phyloP scores from a whole-genome alignment of 2,113 vertebrate species.

The Elaphurus davidianus region DNA sequence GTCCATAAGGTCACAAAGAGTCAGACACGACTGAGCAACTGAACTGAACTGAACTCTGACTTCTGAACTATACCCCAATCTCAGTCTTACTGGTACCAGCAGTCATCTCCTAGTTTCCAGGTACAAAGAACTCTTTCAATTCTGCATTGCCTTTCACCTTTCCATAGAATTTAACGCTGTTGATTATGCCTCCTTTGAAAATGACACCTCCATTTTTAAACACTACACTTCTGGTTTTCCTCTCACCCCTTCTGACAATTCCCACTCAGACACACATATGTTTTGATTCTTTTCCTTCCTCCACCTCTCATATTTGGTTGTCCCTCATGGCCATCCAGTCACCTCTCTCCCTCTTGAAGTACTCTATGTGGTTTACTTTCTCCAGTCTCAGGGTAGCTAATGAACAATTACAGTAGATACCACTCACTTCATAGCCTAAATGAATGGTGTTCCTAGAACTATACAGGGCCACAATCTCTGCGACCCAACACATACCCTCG shows the following conservation, averaged over 20 bases:
- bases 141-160: neutral
- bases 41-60: neutral
- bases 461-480: neutral
- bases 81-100: neutral
- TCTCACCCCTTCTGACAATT: neutral
- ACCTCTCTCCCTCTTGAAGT: neutral
- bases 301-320: neutral
- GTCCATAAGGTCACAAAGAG: neutral
- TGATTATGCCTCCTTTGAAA: conserved; percentile 2
- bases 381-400: neutral
- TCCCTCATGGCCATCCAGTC: neutral
- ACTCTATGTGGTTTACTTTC: neutral
- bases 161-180: neutral
- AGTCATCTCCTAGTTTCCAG: neutral
- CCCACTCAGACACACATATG: neutral
- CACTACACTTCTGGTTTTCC: neutral
- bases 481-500: neutral
- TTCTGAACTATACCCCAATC: neutral
- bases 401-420: neutral
- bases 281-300: neutral
- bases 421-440: neutral
- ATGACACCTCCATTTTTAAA: conserved; percentile 43
- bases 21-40: neutral
- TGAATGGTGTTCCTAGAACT: neutral
- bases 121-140: neutral